These are phyloP conservation scores for Nymphalis polychloros DNA, from an alignment of 2,888 invertebrate genomes.

Conservation along the genomic window DNA sequence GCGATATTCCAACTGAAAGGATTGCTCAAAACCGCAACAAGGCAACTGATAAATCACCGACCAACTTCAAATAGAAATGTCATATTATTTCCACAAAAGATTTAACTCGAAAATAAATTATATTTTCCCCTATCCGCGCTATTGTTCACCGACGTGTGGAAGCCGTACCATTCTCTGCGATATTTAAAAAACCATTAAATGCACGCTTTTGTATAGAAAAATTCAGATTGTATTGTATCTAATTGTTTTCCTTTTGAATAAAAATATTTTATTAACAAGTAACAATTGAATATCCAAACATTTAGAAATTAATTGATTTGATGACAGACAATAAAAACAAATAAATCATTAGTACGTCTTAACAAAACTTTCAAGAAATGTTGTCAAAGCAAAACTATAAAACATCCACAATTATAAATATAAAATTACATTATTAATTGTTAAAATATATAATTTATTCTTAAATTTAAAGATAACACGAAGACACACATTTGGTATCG, in stretches of 20 bases:
- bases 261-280: constrained; percentile 19
- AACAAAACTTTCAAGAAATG: too few species aligned
- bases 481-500: neutral
- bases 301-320: too few species aligned
- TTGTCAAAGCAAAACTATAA: too few species aligned
- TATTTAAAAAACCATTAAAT: constrained; percentile 81
- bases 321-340: too few species aligned
- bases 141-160: constrained; percentile 79
- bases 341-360: too few species aligned
- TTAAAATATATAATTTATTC: too few species aligned
- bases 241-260: constrained; percentile 37
- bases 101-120: constrained; percentile 83
- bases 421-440: too few species aligned
- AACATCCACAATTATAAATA: too few species aligned
- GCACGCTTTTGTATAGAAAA: constrained; percentile 72
- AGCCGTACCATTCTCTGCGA: constrained; percentile 68
- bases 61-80: constrained; percentile 82
- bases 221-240: constrained; percentile 45
- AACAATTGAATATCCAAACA: constrained; percentile 3
- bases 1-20: constrained; percentile 58
- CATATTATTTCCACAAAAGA: constrained; percentile 83
- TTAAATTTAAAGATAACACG: too few species aligned
- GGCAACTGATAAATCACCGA: constrained; percentile 78
- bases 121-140: constrained; percentile 72
- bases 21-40: constrained; percentile 61